Conservation (phyloP, 2,113 vertebrate species). For the Cyanoderma ruficeps region DNA sequence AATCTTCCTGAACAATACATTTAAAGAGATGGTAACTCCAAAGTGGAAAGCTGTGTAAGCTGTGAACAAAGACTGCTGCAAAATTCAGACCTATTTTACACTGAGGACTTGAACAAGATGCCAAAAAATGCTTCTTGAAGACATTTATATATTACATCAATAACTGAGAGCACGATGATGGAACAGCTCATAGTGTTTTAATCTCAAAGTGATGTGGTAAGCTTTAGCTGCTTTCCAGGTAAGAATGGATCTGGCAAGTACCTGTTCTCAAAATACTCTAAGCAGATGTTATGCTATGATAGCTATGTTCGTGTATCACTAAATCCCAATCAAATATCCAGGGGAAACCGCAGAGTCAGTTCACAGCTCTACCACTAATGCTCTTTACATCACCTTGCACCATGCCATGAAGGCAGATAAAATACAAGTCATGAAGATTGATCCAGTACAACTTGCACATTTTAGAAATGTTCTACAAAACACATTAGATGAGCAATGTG, state of each 20-base stretch:
- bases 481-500: neutral
- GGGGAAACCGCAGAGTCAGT: neutral
- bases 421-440: neutral
- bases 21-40: neutral
- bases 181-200: neutral
- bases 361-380: neutral
- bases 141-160: neutral
- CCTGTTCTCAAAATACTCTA: neutral
- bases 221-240: neutral
- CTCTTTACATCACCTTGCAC: neutral
- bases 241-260: neutral
- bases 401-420: neutral
- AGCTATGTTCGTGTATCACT: neutral
- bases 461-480: neutral
- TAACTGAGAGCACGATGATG: neutral
- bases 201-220: neutral
- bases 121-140: neutral
- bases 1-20: neutral
- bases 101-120: neutral
- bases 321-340: neutral
- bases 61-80: neutral
- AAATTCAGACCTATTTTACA: neutral
- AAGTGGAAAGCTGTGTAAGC: neutral
- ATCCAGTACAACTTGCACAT: neutral
- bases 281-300: neutral